Evolutionary conservation across 2,797 vertebrate genomes (phyloP).

Genomic region (Podargus strigoides): DNA sequence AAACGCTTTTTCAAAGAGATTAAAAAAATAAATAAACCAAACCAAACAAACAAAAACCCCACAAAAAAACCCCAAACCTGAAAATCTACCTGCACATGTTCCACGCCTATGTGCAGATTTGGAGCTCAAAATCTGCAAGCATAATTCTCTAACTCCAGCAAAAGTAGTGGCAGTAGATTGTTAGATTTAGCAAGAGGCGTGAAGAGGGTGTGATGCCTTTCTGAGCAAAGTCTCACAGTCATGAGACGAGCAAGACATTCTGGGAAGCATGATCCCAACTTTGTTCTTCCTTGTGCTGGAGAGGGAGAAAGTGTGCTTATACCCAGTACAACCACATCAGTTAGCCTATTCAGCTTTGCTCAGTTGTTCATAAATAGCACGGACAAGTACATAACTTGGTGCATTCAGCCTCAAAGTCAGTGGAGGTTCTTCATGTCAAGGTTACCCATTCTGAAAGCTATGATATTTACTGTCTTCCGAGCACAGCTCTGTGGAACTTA

Average conservation of each 20-base stretch:
- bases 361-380: fast-evolving
- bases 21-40: background rate
- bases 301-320: background rate
- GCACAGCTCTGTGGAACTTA: background rate
- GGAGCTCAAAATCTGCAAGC: background rate
- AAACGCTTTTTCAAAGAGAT: background rate
- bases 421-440: background rate
- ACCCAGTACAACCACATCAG: background rate
- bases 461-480: background rate
- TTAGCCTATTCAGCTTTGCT: background rate
- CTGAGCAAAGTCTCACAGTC: background rate
- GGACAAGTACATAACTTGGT: background rate
- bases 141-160: background rate
- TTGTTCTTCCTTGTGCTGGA: background rate
- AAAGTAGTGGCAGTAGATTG: background rate
- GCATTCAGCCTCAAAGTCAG: background rate
- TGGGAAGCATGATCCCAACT: background rate
- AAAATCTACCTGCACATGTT: background rate
- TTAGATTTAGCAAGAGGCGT: background rate
- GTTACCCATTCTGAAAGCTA: background rate
- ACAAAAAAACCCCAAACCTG: background rate
- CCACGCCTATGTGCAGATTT: background rate
- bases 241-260: background rate
- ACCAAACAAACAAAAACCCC: no score
- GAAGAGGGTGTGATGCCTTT: background rate